These are phyloP conservation scores for Melanostigma gelatinosum DNA, from an alignment of 2,113 vertebrate genomes.

Conservation along the genomic window DNA sequence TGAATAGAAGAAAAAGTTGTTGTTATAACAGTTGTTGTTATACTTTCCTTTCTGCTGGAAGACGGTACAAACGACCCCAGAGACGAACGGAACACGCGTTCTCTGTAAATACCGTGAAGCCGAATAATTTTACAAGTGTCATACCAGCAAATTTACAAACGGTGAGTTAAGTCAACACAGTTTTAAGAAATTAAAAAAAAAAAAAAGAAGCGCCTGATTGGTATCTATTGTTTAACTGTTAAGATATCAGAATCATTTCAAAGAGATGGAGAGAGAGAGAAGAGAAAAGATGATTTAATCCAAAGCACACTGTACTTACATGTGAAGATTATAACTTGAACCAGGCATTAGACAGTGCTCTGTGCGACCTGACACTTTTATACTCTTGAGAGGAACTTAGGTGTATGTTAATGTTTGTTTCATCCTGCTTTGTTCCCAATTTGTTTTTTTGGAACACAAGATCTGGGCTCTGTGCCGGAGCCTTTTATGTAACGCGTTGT, in stretches of 20 bases:
- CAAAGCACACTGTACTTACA: constrained; percentile 91
- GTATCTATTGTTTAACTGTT: constrained; percentile 74
- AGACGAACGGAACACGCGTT: constrained; percentile 74
- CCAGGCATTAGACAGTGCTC: constrained; percentile 87
- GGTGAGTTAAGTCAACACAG: constrained; percentile 78
- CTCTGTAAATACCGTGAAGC: constrained; percentile 85
- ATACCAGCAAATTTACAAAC: constrained; percentile 90
- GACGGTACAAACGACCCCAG: constrained; percentile 80
- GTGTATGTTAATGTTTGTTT: constrained; percentile 76
- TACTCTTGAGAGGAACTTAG: constrained; percentile 78
- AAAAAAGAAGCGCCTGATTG: constrained; percentile 63
- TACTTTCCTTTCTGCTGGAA: constrained; percentile 70
- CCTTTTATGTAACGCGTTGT: constrained; percentile 56
- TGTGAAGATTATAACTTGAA: constrained; percentile 85
- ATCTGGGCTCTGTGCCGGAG: constrained; percentile 68
- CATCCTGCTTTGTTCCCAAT: constrained; percentile 72
- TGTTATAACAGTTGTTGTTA: constrained; percentile 81
- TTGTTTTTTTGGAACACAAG: constrained; percentile 55
- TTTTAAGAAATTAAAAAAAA: constrained; percentile 73
- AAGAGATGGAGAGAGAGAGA: constrained; percentile 36
- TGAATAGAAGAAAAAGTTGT: constrained; percentile 81
- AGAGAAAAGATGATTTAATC: constrained; percentile 76
- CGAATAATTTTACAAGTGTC: constrained; percentile 87
- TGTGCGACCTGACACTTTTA: constrained; percentile 82
- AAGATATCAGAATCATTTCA: constrained; percentile 69